A percentile compares a stretch with the other conserved stretches of the same genome.
Conservation (phyloP, 2,113 vertebrate species). For the Candoia aspera region DNA sequence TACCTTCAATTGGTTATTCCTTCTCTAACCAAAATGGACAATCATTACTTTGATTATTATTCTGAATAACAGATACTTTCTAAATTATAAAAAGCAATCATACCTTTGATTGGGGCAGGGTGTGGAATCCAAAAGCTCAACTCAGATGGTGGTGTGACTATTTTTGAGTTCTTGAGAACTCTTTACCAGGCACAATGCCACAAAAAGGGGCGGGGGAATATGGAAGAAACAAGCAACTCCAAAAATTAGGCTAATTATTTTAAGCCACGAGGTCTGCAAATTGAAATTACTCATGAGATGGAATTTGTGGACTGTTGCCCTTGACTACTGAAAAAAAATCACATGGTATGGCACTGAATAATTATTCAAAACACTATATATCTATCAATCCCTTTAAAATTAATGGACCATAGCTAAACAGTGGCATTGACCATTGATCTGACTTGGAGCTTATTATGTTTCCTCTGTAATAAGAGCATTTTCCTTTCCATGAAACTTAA, state of each 20-base stretch:
- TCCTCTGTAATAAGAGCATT: background rate
- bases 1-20: background rate
- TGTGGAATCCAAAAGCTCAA: background rate
- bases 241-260: background rate
- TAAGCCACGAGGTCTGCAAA: background rate
- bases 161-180: background rate
- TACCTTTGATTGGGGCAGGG: background rate
- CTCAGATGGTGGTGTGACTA: background rate
- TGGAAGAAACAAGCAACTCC: background rate
- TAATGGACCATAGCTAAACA: background rate
- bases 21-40: background rate
- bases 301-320: background rate
- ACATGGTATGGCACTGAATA: background rate
- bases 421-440: background rate
- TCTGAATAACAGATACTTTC: background rate
- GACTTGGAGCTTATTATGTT: background rate
- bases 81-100: background rate
- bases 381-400: background rate
- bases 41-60: background rate
- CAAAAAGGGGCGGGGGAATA: background rate
- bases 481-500: background rate
- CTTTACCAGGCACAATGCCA: background rate
- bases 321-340: background rate
- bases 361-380: background rate
- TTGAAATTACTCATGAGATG: background rate